A percentile compares a stretch with the other conserved stretches of the same genome.
Evolutionary conservation across 1,140 invertebrate genomes (phyloP).

Genomic region (Triops longicaudatus): DNA sequence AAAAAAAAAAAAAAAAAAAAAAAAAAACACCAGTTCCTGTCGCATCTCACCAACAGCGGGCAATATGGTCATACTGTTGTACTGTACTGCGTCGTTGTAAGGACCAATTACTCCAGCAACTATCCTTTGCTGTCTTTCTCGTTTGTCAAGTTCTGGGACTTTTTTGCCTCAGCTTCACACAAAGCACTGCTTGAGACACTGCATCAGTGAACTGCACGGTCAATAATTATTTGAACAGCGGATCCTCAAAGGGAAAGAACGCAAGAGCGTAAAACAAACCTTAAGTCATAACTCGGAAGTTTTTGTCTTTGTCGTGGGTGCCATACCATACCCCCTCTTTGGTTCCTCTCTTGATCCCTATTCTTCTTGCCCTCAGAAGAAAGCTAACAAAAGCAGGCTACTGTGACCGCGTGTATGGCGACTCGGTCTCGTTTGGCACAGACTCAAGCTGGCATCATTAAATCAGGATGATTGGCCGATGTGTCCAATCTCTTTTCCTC

Average conservation of each 20-base stretch:
- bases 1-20: too few relatives aligned
- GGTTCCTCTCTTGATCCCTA: not conserved
- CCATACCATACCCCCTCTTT: too few relatives aligned
- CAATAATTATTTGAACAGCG: not conserved
- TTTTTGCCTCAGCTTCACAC: too few relatives aligned
- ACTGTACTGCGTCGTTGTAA: too few relatives aligned
- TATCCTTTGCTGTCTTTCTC: too few relatives aligned
- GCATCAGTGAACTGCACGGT: not conserved
- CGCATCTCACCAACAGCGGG: too few relatives aligned
- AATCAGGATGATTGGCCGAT: conserved; percentile 14
- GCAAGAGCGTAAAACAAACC: not conserved
- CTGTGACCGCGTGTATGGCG: not conserved
- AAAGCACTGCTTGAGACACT: not conserved
- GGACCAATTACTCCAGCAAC: too few relatives aligned
- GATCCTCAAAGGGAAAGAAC: not conserved
- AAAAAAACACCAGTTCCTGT: too few relatives aligned
- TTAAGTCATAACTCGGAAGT: not conserved
- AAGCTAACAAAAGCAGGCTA: not conserved
- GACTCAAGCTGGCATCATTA: conserved; percentile 11
- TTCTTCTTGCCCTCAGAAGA: not conserved
- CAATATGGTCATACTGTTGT: too few relatives aligned
- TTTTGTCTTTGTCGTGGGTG: not conserved
- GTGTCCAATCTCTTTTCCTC: conserved; percentile 2
- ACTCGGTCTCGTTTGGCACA: conserved; percentile 10
- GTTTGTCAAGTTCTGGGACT: too few relatives aligned